Conservation (phyloP, 1,140 invertebrate species). For the Lordiphosa clarofinis region DNA sequence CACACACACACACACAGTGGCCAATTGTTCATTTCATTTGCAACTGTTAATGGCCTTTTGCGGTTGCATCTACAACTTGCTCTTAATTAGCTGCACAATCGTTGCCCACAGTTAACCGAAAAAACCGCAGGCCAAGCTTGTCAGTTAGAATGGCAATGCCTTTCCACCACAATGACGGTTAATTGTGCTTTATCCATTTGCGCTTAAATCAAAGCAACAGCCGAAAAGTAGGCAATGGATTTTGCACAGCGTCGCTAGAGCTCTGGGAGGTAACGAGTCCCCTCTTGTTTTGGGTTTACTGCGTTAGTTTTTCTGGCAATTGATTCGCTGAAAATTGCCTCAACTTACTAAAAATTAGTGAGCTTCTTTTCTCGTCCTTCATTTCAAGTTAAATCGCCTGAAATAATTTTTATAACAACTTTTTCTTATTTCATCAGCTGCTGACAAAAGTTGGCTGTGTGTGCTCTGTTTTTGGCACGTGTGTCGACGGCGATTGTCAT, state of each 20-base stretch:
- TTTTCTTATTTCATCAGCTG: too few relatives aligned
- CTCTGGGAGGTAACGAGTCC: too few relatives aligned
- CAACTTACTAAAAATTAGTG: too few relatives aligned
- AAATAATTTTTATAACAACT: too few relatives aligned
- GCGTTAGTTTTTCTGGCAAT: too few relatives aligned
- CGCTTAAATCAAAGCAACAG: constrained; percentile 9
- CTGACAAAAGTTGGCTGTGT: too few relatives aligned
- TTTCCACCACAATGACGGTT: constrained; percentile 8
- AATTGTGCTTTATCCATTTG: constrained; percentile 30
- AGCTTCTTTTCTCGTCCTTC: too few relatives aligned
- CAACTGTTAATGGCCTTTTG: constrained; percentile 39
- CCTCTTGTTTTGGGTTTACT: too few relatives aligned
- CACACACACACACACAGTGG: background rate
- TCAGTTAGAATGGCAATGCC: background rate
- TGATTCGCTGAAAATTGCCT: too few relatives aligned
- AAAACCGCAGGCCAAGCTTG: constrained; percentile 3
- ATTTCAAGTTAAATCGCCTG: too few relatives aligned
- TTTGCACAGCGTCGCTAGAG: background rate
- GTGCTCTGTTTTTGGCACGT: too few relatives aligned
- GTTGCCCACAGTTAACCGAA: background rate
- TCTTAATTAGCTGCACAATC: constrained; percentile 7
- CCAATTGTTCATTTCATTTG: constrained; percentile 48
- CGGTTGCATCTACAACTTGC: constrained; percentile 17
- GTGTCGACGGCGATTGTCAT: constrained; percentile 7
- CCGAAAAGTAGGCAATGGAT: background rate